Conservation (phyloP, 2,797 vertebrate genomes). For the Cryptoprocta ferox region DNA sequence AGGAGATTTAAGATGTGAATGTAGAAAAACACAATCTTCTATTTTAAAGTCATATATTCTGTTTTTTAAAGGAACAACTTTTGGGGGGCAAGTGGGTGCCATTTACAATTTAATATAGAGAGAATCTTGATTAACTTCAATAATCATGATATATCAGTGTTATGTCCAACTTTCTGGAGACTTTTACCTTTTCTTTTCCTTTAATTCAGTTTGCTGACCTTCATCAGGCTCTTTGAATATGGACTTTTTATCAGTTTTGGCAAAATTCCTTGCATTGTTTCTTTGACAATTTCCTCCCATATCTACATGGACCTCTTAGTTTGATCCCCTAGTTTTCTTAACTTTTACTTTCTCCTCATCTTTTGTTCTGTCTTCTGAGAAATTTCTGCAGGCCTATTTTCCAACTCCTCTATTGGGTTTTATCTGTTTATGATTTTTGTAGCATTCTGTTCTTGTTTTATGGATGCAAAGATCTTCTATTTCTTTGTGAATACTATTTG, state of each 20-base stretch:
- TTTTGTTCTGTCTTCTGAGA: background rate
- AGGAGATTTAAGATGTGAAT: background rate
- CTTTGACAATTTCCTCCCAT: background rate
- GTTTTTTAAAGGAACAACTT: background rate
- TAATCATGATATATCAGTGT: background rate
- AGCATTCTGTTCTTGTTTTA: conserved; percentile 29
- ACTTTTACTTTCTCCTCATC: background rate
- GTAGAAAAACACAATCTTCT: background rate
- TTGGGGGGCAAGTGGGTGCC: background rate
- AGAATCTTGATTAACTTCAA: background rate
- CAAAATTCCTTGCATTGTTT: background rate
- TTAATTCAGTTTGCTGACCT: background rate
- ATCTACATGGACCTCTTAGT: background rate
- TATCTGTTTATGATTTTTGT: background rate
- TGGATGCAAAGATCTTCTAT: background rate
- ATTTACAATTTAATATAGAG: background rate
- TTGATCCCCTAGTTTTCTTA: background rate
- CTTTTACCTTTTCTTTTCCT: background rate
- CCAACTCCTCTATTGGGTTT: background rate
- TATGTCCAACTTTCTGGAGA: background rate
- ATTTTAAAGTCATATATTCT: background rate
- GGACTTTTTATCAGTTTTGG: background rate
- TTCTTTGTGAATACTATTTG: background rate
- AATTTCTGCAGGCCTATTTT: conserved; percentile 47
- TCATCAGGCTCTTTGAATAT: conserved; percentile 9